Conservation (phyloP, 2,113 vertebrate genomes). For the Rhabdomys dilectus region DNA sequence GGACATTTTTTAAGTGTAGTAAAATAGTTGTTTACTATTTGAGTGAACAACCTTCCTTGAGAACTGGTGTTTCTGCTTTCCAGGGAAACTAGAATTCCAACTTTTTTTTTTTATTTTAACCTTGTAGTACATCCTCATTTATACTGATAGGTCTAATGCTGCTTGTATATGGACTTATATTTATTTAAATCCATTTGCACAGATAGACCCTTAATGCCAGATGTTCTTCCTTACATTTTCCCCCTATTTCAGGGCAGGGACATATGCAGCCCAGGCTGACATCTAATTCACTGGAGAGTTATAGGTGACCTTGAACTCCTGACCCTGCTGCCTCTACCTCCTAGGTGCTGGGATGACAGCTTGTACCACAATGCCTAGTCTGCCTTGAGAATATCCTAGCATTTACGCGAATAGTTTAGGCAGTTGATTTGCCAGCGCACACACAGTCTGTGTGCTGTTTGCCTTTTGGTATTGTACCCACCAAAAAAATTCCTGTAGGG, state of each 20-base stretch:
- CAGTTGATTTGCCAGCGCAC: conserved; percentile 40
- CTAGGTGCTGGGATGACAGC: not conserved
- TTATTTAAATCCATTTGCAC: not conserved
- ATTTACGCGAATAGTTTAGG: not conserved
- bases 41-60: conserved; percentile 4
- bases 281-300: not conserved
- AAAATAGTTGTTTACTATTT: not conserved
- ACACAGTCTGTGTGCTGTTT: not conserved
- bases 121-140: not conserved
- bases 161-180: not conserved
- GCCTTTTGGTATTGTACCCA: conserved; percentile 17
- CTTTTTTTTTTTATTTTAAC: not conserved
- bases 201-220: not conserved
- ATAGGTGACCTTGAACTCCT: not conserved
- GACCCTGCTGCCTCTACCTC: not conserved
- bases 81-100: not conserved
- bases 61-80: not conserved
- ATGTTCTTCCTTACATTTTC: conserved; percentile 2
- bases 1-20: not conserved
- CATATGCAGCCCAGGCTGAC: not conserved
- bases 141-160: not conserved
- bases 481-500: not conserved
- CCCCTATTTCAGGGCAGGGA: not conserved
- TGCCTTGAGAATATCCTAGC: conserved; percentile 28
- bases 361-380: not conserved